These are phyloP conservation scores for Naja naja DNA, from an alignment of 2,113 vertebrate species.

Conservation along the genomic window DNA sequence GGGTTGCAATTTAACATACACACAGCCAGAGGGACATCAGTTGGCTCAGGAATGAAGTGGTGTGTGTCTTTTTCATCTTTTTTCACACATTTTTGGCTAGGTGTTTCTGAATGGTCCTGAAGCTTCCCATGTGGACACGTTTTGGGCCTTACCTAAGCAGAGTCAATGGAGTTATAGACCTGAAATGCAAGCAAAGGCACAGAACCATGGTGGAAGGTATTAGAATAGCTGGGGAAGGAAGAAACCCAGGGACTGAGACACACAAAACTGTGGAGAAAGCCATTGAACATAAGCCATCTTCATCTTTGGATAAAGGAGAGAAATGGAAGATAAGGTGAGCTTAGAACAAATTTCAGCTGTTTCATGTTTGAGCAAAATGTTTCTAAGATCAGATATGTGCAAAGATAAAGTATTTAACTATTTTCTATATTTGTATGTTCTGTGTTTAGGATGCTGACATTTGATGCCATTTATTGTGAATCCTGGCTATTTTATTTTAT, in stretches of 20 bases:
- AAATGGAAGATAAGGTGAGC: not conserved
- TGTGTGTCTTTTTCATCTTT: not conserved
- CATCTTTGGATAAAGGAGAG: not conserved
- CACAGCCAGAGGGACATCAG: not conserved
- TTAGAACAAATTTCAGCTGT: not conserved
- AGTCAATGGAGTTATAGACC: accelerated
- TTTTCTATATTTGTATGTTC: not conserved
- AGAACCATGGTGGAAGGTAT: too few relatives aligned
- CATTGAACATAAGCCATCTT: not conserved
- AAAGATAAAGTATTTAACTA: not conserved
- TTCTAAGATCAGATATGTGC: not conserved
- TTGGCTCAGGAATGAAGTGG: not conserved
- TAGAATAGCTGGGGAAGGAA: not conserved
- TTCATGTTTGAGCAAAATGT: not conserved
- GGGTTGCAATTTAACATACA: not conserved
- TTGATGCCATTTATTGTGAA: not conserved
- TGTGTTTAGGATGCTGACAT: not conserved
- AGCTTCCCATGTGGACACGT: not conserved
- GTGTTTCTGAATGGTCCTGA: not conserved
- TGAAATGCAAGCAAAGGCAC: not conserved
- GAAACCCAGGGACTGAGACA: not conserved
- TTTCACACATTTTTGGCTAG: constrained; percentile 7
- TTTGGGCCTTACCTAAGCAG: not conserved
- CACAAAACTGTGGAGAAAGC: not conserved
- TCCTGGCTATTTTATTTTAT: not conserved